phyloP scores from a whole-genome alignment of 2,888 invertebrate genomes.

The Esperia sulphurella region DNA sequence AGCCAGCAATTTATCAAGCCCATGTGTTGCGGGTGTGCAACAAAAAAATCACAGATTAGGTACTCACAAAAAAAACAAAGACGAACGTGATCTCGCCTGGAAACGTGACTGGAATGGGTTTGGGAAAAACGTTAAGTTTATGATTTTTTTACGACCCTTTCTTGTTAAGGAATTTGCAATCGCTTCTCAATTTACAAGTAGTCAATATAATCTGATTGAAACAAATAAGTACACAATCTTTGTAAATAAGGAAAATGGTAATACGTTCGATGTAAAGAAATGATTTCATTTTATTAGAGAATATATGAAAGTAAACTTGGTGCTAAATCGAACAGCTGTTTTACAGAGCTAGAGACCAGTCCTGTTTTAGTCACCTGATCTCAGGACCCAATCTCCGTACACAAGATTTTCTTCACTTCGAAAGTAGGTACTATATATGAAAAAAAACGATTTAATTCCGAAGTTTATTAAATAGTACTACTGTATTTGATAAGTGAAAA shows the following conservation, averaged over 20 bases:
- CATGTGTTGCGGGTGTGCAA: slow-evolving; percentile 50
- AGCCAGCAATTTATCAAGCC: slow-evolving; percentile 57
- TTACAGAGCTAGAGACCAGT: too few species aligned
- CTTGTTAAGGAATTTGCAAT: slow-evolving; percentile 22
- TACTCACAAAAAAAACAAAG: slow-evolving; percentile 51
- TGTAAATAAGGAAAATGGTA: not conserved
- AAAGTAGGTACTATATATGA: too few species aligned
- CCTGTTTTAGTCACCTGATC: too few species aligned
- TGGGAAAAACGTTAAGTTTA: slow-evolving; percentile 41
- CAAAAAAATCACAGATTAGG: slow-evolving; percentile 53
- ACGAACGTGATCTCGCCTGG: slow-evolving; percentile 45
- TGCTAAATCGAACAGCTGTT: too few species aligned
- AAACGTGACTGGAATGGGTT: slow-evolving; percentile 50
- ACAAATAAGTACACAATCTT: not conserved
- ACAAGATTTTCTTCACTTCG: too few species aligned
- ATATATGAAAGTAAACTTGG: too few species aligned
- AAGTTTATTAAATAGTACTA: too few species aligned
- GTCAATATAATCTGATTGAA: slow-evolving; percentile 1
- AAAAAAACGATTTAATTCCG: too few species aligned
- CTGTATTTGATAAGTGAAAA: too few species aligned
- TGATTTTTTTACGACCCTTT: slow-evolving; percentile 49
- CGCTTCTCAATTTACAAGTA: slow-evolving; percentile 9
- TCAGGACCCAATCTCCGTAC: too few species aligned
- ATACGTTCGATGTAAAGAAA: too few species aligned
- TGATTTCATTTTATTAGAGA: too few species aligned